phyloP scores from a whole-genome alignment of 2,797 vertebrate genomes.

The Acanthurus lineatus region DNA sequence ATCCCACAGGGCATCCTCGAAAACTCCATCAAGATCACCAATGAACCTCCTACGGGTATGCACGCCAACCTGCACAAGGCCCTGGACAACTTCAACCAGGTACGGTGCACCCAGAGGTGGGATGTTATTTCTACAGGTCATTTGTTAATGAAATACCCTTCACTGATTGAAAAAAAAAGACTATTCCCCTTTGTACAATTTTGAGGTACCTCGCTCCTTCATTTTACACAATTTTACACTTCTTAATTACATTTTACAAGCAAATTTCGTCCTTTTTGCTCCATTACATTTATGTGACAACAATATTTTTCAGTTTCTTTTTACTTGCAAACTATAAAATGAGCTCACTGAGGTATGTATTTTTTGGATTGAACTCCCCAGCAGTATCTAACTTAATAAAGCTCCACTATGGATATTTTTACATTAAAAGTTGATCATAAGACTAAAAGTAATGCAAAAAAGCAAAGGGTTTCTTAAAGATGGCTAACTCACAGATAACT shows the following conservation, averaged over 20 bases:
- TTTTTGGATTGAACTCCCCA: not conserved
- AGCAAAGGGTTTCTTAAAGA: no score
- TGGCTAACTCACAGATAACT: no score
- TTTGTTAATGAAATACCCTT: not conserved
- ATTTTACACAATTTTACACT: not conserved
- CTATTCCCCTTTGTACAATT: no score
- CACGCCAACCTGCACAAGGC: conserved; percentile 96
- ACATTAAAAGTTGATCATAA: not conserved
- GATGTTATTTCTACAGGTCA: not conserved
- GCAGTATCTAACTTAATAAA: not conserved
- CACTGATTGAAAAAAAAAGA: not conserved
- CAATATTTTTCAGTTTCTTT: not conserved
- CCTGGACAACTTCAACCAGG: conserved; percentile 97
- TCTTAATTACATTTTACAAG: not conserved
- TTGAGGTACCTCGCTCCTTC: not conserved
- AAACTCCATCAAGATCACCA: conserved; percentile 96
- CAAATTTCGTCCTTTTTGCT: not conserved
- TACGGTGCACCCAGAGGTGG: conserved; percentile 52
- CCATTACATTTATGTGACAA: not conserved
- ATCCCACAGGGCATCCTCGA: conserved; percentile 96
- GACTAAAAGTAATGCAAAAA: not conserved
- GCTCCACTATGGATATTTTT: not conserved
- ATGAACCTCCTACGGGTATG: conserved; percentile 92
- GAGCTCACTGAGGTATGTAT: not conserved
- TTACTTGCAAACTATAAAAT: not conserved